These are phyloP conservation scores for Nyctereutes procyonoides DNA, from an alignment of 2,113 vertebrate genomes.

Conservation along the genomic window DNA sequence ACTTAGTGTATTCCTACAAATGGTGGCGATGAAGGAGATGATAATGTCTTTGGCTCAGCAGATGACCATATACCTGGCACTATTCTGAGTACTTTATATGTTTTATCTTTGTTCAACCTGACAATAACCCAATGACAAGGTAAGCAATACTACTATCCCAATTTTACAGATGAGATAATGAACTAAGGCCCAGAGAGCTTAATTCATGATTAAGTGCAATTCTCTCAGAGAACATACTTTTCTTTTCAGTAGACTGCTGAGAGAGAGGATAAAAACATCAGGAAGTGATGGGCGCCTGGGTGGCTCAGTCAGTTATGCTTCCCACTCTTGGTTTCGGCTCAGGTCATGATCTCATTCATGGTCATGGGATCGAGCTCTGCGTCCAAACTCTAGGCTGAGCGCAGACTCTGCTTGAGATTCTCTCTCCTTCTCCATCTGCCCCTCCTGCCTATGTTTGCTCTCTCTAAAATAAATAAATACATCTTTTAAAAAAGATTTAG, in stretches of 20 bases:
- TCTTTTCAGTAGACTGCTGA: not conserved
- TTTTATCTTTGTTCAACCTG: not conserved
- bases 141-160: not conserved
- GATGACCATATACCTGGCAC: not conserved
- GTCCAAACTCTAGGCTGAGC: rapidly evolving
- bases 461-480: not conserved
- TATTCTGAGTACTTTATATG: not conserved
- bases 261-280: constrained; percentile 26
- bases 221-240: not conserved
- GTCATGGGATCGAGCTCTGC: not conserved
- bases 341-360: not conserved
- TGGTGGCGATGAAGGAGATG: not conserved
- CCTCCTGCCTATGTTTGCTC: not conserved
- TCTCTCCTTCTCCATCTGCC: not conserved
- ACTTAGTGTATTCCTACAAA: not conserved
- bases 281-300: not conserved
- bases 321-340: not conserved
- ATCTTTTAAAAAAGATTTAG: not conserved
- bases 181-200: not conserved
- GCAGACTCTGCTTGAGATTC: not conserved
- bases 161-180: constrained; percentile 36
- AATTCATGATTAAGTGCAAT: not conserved
- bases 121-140: not conserved
- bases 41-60: not conserved
- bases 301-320: not conserved